Evolutionary conservation across 92 coral and sea anemone genomes (phyloP), one percentile per base, ranked within the genome.

Genomic region (Plumapathes pennacea): DNA sequence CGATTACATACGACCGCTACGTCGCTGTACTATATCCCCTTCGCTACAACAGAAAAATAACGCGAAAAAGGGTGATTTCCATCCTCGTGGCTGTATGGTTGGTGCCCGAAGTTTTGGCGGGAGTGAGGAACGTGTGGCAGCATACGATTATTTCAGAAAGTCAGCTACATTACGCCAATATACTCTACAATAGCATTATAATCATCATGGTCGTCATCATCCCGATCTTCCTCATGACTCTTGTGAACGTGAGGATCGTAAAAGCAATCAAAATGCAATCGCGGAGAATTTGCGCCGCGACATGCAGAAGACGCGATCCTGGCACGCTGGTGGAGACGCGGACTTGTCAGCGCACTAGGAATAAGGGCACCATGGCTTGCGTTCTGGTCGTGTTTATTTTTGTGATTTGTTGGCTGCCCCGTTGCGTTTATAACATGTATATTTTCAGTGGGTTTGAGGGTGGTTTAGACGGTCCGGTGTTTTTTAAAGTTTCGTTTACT

Each of bases 341-440:
- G 18, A 25, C 51, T 1, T 31, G 27, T 10, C 32, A 38, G 5
- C 5, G 38, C 13, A 52, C 43, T 3, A 19, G 54, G 3, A 54
- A 38, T 10, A 73, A 61, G 47, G 87, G 87, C 2, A 81, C 87
- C 0, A 9, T 53, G 1, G 57, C 90, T 3, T 84, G 85, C 26
- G 52, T 84, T 0, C 28, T 53, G 12, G 76, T 84, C 1, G 72
- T 67, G 38, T 30, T 54, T 0, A 80, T 78, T 10, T 83, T 69
- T 34, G 73, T 71, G 0, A 46, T 78, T 29, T 68, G 81, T 13
- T 84, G 90, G 90, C 17, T 84, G 12, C 90, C 90, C 1, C 51
- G 87, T 18, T 54, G 59, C 24, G 59, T 65, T 14, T 84, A 71
- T 50, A 63, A 64, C 76, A 56, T 71, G 38, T 34, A 59, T 26